Evolutionary conservation across 2,113 vertebrate species (phyloP), one percentile per base, ranked within the genome.

Genomic region (Arothron firmamentum): DNA sequence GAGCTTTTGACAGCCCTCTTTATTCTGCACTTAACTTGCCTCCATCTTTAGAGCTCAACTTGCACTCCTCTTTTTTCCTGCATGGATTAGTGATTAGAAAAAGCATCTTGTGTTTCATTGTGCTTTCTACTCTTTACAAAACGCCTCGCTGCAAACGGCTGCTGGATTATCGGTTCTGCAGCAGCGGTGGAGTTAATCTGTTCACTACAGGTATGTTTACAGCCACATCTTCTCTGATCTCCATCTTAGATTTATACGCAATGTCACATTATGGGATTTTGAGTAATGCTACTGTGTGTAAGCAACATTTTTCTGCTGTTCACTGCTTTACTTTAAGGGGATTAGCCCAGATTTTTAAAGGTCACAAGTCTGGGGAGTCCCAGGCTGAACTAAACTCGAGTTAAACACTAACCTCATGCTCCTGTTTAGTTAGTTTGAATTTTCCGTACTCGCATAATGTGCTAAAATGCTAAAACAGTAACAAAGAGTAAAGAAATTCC

Each of bases 21-120:
- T 70, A 18, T 10, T 62, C 59, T 76, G 70, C 62, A 59, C 72
- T 68, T 77, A 75, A 59, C 74, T 59, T 53, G 54, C 18, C 19
- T 72, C 25, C 19, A 56, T 52, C n/a, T 69, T 61, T 12, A 34
- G 51, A 54, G 51, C 53, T 53, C 38, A 23, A 53, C 57, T 5
- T 64, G 25, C 23, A 58, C 65, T 69, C 43, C 46, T 53, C 31
- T 61, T 62, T 52, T 47, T 52, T 19, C 18, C 53, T 62, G 53
- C 64, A 53, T 52, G 65, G 50, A 78, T 72, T 70, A 80, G 65
- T 60, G 65, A 70, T 56, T 42, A 38, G 31, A 58, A 34, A 69
- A 70, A 62, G 28, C 13, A 18, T 58, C 60, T 62, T 43, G 66
- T 69, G 52, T 74, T 75, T 56, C 28, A 70, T 70, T 60, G 65